Evolutionary conservation across 2,888 invertebrate genomes (phyloP), one percentile per base, ranked within the genome.

Genomic region (Netelia inedita): DNA sequence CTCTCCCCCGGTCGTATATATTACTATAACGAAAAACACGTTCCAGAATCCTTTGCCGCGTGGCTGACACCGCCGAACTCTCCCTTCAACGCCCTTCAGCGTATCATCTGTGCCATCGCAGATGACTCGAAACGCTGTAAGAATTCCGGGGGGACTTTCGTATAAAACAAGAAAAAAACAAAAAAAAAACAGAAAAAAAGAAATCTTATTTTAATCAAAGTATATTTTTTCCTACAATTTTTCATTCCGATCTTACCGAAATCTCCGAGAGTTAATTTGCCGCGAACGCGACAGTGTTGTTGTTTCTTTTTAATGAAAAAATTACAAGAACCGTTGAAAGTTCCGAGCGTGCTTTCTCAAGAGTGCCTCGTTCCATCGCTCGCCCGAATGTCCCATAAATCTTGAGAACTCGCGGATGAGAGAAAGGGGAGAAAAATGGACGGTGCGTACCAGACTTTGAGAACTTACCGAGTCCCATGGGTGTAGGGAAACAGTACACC

Each of bases 31-130:
- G 61, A 75, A 57, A 53, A 53, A 43, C 72, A 46, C 66, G 65
- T 50, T 66, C 66, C 16, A 61, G 72, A 78, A 78, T 82, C 66
- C 73, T 78, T 78, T 82, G 57, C 10, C 28, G 28, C 11, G 66
- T 43, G 14, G 19, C 16, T 19, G 19, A 43, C 19, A 21, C 6
- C 50, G 66, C 57, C 72, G 68, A 82, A 76, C 16, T 35, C 8
- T 35, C 35, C 35, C 59, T 72, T 82, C 82, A 73, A 78, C 78
- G 73, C 73, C 72, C 78, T 82, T 82, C 78, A 76, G 43, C 46
- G 14, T 28, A 23, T 61, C 61, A 66, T 65, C 63, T 69, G 57
- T 43, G 55, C 63, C 21, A 55, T 43, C 10, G 6, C 50, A 46
- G 28, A 57, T 65, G 55, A 75, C 21, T 53, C 41, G 35, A 19